A percentile compares a stretch with the other conserved stretches of the same genome.
These are phyloP conservation scores for Tapirus indicus DNA, from an alignment of 2,797 vertebrate genomes.

Conservation along the genomic window DNA sequence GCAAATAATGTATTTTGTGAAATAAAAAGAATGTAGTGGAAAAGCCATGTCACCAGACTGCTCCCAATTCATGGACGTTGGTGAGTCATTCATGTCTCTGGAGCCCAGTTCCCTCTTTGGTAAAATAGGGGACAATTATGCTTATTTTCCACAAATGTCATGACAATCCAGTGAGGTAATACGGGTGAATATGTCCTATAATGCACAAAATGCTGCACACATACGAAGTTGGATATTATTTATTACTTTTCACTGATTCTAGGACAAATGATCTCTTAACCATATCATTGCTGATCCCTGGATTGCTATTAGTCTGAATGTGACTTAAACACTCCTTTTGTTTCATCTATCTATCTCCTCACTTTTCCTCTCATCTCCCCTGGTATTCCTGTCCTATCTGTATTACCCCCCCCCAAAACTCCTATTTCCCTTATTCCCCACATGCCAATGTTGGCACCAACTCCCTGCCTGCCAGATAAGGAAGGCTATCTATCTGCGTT, in stretches of 20 bases:
- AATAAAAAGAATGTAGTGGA: not conserved
- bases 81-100: not conserved
- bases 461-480: conserved; percentile 7
- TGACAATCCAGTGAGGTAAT: not conserved
- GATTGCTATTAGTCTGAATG: not conserved
- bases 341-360: not conserved
- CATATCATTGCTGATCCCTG: not conserved
- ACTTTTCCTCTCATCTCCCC: not conserved
- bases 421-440: not conserved
- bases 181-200: not conserved
- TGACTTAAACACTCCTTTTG: not conserved
- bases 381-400: not conserved
- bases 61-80: not conserved
- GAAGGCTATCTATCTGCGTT: not conserved
- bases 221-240: not conserved
- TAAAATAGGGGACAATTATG: not conserved
- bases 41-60: not conserved
- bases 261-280: not conserved
- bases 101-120: not conserved
- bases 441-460: not conserved
- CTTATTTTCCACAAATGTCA: conserved; percentile 4
- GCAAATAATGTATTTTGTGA: not conserved
- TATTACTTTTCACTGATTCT: conserved; percentile 57
- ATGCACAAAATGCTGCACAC: not conserved
- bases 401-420: not conserved